Conservation (phyloP, 2,888 invertebrate genomes). For the Maniola hyperantus region DNA sequence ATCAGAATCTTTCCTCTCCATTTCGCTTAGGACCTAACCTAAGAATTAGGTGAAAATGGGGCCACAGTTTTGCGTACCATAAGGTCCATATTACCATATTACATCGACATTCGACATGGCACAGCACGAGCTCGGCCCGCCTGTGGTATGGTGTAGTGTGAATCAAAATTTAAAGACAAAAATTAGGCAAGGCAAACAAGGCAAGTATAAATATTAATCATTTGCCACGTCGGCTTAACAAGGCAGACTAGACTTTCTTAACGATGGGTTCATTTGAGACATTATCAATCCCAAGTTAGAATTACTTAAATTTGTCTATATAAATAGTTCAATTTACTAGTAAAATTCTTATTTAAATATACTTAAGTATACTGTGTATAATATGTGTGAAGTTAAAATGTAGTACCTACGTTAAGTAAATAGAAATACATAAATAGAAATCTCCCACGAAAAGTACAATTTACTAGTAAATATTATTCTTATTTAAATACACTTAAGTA, state of each 20-base stretch:
- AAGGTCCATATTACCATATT: no score
- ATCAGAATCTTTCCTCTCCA: no score
- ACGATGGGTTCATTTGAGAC: slow-evolving; percentile 19
- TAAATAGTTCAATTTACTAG: neutral
- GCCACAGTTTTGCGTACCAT: no score
- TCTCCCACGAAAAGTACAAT: neutral
- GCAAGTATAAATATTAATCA: neutral
- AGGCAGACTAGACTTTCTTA: slow-evolving; percentile 33
- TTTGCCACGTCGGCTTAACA: neutral
- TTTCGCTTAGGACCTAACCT: no score
- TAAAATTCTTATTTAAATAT: no score
- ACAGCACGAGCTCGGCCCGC: no score
- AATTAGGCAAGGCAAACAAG: neutral
- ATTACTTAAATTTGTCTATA: neutral
- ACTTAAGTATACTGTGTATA: no score
- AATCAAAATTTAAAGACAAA: neutral
- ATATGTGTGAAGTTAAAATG: no score
- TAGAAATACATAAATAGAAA: neutral
- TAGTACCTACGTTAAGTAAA: no score
- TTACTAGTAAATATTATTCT: neutral
- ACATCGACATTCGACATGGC: no score
- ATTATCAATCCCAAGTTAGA: neutral
- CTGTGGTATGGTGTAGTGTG: no score
- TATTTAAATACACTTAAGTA: neutral
- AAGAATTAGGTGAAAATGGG: no score